These are phyloP conservation scores for Grapholita molesta DNA, from an alignment of 1,140 invertebrate species.

Conservation along the genomic window DNA sequence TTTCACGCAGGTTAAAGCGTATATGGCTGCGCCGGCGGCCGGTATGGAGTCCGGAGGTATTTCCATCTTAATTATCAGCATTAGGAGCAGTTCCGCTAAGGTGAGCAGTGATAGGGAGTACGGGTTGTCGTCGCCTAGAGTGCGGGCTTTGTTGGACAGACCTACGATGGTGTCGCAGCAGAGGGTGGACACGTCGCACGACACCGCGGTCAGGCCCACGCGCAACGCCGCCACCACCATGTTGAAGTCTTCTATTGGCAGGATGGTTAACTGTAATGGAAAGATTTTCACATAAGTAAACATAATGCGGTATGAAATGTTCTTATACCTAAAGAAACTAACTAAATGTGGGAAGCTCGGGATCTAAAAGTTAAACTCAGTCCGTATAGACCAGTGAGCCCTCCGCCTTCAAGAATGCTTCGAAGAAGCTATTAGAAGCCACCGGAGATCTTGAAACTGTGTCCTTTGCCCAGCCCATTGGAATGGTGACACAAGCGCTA, in stretches of 20 bases:
- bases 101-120: slow-evolving; percentile 55
- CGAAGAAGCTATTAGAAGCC: too few species aligned
- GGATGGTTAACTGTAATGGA: slow-evolving; percentile 50
- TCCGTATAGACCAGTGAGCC: too few species aligned
- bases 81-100: slow-evolving; percentile 58
- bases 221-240: slow-evolving; percentile 66
- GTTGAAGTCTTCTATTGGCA: slow-evolving; percentile 66
- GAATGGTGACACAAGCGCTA: too few species aligned
- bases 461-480: too few species aligned
- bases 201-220: slow-evolving; percentile 64
- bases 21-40: slow-evolving; percentile 62
- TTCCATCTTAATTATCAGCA: slow-evolving; percentile 72
- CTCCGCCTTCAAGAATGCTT: too few species aligned
- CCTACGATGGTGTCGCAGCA: slow-evolving; percentile 70
- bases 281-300: background rate
- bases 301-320: too few species aligned
- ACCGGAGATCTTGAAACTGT: too few species aligned
- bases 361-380: too few species aligned
- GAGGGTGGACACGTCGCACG: slow-evolving; percentile 64
- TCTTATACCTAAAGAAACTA: too few species aligned
- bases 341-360: too few species aligned
- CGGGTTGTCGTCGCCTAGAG: slow-evolving; percentile 52
- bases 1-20: slow-evolving; percentile 64
- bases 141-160: slow-evolving; percentile 52
- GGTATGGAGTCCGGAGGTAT: slow-evolving; percentile 67